phyloP scores from a whole-genome alignment of 2,888 invertebrate genomes.

The Smittia sp. region DNA sequence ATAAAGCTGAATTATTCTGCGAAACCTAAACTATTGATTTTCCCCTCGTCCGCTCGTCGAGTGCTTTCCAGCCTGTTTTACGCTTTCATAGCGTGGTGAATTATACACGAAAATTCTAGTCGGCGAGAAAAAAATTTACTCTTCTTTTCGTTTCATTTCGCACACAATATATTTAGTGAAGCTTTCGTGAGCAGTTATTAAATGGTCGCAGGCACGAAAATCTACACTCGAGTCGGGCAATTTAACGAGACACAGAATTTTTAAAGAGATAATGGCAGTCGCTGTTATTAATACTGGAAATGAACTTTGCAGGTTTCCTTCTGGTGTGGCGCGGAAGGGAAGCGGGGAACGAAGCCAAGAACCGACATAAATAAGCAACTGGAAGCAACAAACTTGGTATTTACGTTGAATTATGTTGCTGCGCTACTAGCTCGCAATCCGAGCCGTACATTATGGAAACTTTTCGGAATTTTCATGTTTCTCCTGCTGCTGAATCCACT shows the following conservation, averaged over 20 bases:
- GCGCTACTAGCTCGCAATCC: not conserved
- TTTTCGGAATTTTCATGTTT: constrained; percentile 32
- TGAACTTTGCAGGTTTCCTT: constrained; percentile 14
- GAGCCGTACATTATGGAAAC: constrained; percentile 12
- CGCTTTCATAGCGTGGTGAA: constrained; percentile 39
- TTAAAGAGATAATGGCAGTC: not conserved
- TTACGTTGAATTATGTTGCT: not conserved
- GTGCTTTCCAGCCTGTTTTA: constrained; percentile 36
- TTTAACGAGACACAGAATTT: not conserved
- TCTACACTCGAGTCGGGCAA: not conserved
- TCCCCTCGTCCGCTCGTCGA: constrained; percentile 7
- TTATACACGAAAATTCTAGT: constrained; percentile 33
- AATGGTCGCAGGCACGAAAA: constrained; percentile 29
- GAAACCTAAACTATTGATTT: constrained; percentile 35
- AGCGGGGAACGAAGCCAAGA: not conserved
- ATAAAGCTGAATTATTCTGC: constrained; percentile 27
- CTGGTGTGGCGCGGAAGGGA: not conserved
- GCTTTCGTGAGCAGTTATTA: constrained; percentile 25
- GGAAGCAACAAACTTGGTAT: constrained; percentile 6
- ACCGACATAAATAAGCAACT: constrained; percentile 3
- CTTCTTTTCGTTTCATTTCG: constrained; percentile 27
- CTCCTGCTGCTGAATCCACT: constrained; percentile 31
- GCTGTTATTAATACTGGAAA: not conserved
- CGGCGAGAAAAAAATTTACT: constrained; percentile 30
- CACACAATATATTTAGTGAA: constrained; percentile 8